Conservation (phyloP, 2,797 vertebrate genomes). For the Falco columbarius region DNA sequence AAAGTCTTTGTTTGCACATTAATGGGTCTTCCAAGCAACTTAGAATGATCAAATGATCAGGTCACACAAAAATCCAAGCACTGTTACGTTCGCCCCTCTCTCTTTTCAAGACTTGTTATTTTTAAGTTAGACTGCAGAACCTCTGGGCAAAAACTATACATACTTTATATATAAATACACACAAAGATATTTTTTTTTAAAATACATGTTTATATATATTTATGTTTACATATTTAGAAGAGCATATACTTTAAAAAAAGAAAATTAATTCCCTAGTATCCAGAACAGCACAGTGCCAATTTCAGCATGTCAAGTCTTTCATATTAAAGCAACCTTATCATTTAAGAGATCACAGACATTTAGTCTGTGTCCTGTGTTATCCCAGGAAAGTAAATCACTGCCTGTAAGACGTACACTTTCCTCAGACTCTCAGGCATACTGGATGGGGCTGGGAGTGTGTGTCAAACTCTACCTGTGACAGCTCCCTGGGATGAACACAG, state of each 20-base stretch:
- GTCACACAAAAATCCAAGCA: background rate
- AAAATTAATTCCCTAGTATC: background rate
- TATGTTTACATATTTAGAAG: background rate
- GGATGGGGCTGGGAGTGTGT: background rate
- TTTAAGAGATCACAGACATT: background rate
- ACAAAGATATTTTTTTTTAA: background rate
- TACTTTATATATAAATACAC: background rate
- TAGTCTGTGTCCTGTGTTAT: background rate
- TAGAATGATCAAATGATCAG: background rate
- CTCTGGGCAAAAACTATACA: background rate
- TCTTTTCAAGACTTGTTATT: background rate
- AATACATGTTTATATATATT: background rate
- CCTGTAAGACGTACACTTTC: background rate
- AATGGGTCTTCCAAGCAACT: background rate
- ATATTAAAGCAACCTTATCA: background rate
- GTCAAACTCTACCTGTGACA: background rate
- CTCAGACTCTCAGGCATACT: background rate
- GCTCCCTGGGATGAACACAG: background rate
- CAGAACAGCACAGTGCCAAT: background rate
- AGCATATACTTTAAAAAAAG: background rate
- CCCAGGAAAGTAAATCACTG: background rate
- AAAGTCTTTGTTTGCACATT: background rate
- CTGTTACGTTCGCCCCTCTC: background rate
- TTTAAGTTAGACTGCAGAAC: background rate
- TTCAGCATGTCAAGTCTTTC: background rate